Evolutionary conservation across 1,140 invertebrate species (phyloP).

Genomic region (Anagrus nilaparvatae): DNA sequence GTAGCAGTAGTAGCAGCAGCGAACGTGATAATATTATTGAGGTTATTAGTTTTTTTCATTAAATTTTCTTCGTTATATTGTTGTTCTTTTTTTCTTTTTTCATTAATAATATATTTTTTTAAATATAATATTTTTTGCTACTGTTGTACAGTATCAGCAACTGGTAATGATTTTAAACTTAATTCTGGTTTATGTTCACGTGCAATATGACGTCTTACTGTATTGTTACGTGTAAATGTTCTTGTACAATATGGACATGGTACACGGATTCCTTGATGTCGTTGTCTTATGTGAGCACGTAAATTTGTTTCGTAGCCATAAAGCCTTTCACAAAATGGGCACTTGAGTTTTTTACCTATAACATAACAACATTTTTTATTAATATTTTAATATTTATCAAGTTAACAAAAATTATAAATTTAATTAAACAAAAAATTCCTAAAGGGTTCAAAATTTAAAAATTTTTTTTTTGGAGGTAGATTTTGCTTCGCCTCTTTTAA

Average conservation of each 20-base stretch:
- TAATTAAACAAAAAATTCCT: too few species aligned
- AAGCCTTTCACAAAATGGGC: conserved; percentile 82
- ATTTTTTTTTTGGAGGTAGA: too few species aligned
- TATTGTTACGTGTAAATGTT: conserved; percentile 88
- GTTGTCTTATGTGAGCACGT: conserved; percentile 77
- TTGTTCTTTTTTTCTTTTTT: too few species aligned
- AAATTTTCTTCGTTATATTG: too few species aligned
- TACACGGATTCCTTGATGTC: conserved; percentile 81
- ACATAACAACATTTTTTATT: conserved; percentile 9
- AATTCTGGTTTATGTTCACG: conserved; percentile 73
- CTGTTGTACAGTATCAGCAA: conserved; percentile 34
- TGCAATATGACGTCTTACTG: conserved; percentile 75
- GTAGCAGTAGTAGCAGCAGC: background rate
- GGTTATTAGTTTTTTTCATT: too few species aligned
- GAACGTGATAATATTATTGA: too few species aligned
- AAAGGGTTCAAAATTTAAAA: too few species aligned
- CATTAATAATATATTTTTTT: too few species aligned
- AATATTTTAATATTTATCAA: background rate
- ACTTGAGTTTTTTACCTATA: conserved; percentile 79
- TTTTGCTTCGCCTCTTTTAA: too few species aligned
- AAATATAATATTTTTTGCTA: too few species aligned
- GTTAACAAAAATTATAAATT: background rate
- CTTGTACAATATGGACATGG: conserved; percentile 78
- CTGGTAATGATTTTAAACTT: conserved; percentile 51
- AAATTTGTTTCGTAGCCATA: conserved; percentile 89